Evolutionary conservation across 2,888 invertebrate genomes (phyloP), one percentile per base, ranked within the genome.

Genomic region (Limnephilus auricula): DNA sequence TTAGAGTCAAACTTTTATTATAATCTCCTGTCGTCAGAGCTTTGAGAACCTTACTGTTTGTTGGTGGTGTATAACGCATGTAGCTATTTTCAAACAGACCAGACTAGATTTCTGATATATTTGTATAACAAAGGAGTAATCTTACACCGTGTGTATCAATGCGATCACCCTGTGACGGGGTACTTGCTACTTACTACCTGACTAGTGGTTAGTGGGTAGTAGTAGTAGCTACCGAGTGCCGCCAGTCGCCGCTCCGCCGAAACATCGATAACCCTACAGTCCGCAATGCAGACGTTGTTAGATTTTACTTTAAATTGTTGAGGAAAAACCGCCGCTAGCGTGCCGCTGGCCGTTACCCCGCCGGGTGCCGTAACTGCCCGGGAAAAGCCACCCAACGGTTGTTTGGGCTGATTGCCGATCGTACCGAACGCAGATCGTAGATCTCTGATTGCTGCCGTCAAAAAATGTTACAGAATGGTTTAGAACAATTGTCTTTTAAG

Each of bases 221-320:
- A 45, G 45, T 50, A 50, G 50, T 18, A 18, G 50, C 65, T 65
- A 65, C 65, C 65, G 65, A 65, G 31, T 90, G 82, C 90, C 88
- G 89, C 89, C 84, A 79, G 83, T 88, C 85, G 92, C 92, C 90
- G 83, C 65, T 79, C 90, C 80, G 79, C 30, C 90, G 80, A 90
- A 91, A 92, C 92, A 92, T 92, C 92, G 91, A 92, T 92, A 92
- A 91, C 92, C 90, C 91, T 92, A 90, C 92, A 91, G 91, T 92
- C 92, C 90, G 92, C 92, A 92, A 91, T 92, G 92, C 92, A 91
- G 92, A 91, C 91, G 91, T 91, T 87, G 65, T 87, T 87, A 87
- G 87, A 87, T 87, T 87, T 78, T 87, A 87, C 87, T 30, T 87
- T 87, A 45, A 85, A 85, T 40, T 85, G 85, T 13, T 30, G 50